phyloP scores from a whole-genome alignment of 2,888 invertebrate genomes.

The Lumbricus terrestris region DNA sequence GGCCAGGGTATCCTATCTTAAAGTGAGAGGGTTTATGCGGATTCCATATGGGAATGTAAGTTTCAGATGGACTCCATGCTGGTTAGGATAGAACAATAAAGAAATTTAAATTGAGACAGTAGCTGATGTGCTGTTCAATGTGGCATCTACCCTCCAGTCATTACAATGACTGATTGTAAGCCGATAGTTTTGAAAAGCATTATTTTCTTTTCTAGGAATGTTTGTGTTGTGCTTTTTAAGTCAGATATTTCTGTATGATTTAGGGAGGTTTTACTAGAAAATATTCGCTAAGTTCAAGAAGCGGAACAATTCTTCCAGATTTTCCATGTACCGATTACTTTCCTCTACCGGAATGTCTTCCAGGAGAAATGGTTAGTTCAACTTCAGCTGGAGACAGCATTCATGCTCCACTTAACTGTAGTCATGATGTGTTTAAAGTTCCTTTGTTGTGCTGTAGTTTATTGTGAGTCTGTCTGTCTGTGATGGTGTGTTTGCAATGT shows the following conservation, averaged over 20 bases:
- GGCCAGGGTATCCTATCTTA: no score
- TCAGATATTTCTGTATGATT: constrained; percentile 24
- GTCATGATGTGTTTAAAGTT: background rate
- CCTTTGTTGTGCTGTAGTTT: background rate
- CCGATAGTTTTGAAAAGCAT: background rate
- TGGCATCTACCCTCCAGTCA: background rate
- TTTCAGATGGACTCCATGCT: no score
- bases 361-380: constrained; percentile 52
- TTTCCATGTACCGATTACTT: constrained; percentile 54
- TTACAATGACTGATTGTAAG: background rate
- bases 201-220: no score
- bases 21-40: no score
- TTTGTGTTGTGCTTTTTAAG: background rate
- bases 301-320: constrained; percentile 56
- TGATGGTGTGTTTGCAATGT: no score
- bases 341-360: constrained; percentile 47
- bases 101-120: no score
- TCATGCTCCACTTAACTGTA: no score
- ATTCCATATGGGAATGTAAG: no score
- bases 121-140: no score
- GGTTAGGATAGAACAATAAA: no score
- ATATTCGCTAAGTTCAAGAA: constrained; percentile 56
- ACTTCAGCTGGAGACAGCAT: no score
- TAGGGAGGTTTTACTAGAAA: constrained; percentile 56
- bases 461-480: no score